Evolutionary conservation across 1,140 invertebrate species (phyloP).

Genomic region (Zaprionus lachaisei): DNA sequence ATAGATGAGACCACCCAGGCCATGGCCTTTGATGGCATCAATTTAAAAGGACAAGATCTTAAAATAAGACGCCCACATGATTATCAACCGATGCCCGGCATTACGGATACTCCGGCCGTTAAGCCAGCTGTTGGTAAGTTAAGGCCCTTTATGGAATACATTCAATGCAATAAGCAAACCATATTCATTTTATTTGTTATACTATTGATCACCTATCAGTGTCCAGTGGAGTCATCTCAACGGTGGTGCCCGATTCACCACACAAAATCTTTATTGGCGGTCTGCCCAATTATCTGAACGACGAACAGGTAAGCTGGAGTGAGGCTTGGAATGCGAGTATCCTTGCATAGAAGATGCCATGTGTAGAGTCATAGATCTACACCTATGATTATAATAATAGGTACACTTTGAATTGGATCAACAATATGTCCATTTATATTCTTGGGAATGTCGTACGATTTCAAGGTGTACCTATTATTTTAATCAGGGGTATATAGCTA

Average conservation of each 20-base stretch:
- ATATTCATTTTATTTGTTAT: constrained; percentile 11
- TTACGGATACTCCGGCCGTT: constrained; percentile 94
- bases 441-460: too few species aligned
- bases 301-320: constrained; percentile 96
- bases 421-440: too few species aligned
- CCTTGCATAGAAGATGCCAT: background rate
- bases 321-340: background rate
- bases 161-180: background rate
- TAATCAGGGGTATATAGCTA: too few species aligned
- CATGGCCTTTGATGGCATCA: constrained; percentile 99
- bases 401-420: too few species aligned
- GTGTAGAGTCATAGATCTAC: too few species aligned
- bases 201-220: constrained; percentile 40
- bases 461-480: too few species aligned
- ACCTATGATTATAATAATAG: too few species aligned
- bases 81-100: constrained; percentile 99
- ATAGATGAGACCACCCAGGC: constrained; percentile 99
- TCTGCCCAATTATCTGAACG: constrained; percentile 99
- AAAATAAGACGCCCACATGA: constrained; percentile 99
- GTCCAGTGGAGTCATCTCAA: constrained; percentile 91
- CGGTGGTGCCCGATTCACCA: constrained; percentile 98
- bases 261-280: constrained; percentile 99
- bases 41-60: constrained; percentile 99
- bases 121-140: constrained; percentile 91
- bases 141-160: background rate